Percentiles rank a stretch among this genome's conserved stretches.
Evolutionary conservation across 2,797 vertebrate species (phyloP).

Genomic region (Ptychobarbus kaznakovi): DNA sequence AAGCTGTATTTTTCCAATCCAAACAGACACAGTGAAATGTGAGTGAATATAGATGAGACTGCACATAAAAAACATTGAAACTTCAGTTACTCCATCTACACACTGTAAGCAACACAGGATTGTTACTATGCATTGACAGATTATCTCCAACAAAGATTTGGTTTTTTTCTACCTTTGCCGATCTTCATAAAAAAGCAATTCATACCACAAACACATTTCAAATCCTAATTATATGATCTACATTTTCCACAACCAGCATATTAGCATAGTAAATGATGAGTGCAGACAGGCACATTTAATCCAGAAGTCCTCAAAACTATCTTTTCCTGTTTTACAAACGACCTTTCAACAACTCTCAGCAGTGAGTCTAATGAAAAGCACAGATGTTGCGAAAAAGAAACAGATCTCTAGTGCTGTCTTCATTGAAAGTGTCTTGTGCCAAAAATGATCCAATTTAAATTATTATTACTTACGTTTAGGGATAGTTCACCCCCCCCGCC

Average conservation of each 20-base stretch:
- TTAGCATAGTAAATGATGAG: constrained; percentile 65
- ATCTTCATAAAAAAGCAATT: constrained; percentile 65
- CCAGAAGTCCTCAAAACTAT: not conserved
- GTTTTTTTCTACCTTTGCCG: constrained; percentile 59
- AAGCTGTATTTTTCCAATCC: constrained; percentile 30
- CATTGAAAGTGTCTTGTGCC: not conserved
- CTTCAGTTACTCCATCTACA: constrained; percentile 44
- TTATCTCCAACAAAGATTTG: constrained; percentile 48
- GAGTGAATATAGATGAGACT: constrained; percentile 51
- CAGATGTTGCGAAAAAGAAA: not conserved
- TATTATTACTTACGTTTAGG: not conserved
- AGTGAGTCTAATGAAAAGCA: not conserved
- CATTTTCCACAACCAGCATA: constrained; percentile 69
- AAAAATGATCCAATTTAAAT: not conserved
- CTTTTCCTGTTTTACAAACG: constrained; percentile 50
- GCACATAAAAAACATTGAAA: constrained; percentile 46
- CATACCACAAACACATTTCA: constrained; percentile 66
- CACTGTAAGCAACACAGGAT: constrained; percentile 53
- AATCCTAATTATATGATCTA: constrained; percentile 64
- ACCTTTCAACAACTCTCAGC: constrained; percentile 15
- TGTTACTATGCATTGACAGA: constrained; percentile 55
- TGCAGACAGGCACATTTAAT: constrained; percentile 40
- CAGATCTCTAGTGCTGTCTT: not conserved
- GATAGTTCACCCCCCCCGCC: too few species aligned
- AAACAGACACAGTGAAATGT: constrained; percentile 45